Conservation (phyloP, 2,113 vertebrate genomes). For the Cyanocitta stelleri region DNA sequence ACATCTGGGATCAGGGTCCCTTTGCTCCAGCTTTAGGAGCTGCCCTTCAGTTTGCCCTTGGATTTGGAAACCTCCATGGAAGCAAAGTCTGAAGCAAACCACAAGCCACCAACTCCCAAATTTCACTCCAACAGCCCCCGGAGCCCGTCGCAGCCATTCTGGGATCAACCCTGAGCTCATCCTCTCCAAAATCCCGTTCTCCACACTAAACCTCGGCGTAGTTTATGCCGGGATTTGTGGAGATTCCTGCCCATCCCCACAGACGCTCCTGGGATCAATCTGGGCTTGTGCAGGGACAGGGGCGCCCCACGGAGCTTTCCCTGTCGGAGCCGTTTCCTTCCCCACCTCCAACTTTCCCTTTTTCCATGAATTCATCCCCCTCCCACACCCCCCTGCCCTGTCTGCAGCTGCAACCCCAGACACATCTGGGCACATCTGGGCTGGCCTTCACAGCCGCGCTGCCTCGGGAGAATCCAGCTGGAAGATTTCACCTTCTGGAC, state of each 20-base stretch:
- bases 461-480: background rate
- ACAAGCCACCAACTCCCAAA: background rate
- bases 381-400: fast-evolving
- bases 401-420: background rate
- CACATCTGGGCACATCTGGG: background rate
- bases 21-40: background rate
- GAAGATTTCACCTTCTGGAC: background rate
- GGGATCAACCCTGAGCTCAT: background rate
- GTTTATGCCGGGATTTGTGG: fast-evolving
- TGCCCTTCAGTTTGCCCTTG: fast-evolving
- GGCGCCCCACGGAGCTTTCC: background rate
- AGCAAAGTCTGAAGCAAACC: fast-evolving
- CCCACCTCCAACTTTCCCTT: background rate
- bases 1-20: fast-evolving
- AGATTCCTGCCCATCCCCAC: fast-evolving
- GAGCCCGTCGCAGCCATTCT: fast-evolving
- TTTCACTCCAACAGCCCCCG: background rate
- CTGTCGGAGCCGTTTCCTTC: background rate
- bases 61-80: fast-evolving
- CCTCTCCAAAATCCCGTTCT: background rate
- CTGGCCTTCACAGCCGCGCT: fast-evolving
- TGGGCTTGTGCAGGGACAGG: fast-evolving
- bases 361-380: background rate
- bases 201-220: fast-evolving
- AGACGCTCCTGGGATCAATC: fast-evolving